Evolutionary conservation across 2,797 vertebrate genomes (phyloP), one percentile per base, ranked within the genome.

Genomic region (Petrocephalus sullivani): DNA sequence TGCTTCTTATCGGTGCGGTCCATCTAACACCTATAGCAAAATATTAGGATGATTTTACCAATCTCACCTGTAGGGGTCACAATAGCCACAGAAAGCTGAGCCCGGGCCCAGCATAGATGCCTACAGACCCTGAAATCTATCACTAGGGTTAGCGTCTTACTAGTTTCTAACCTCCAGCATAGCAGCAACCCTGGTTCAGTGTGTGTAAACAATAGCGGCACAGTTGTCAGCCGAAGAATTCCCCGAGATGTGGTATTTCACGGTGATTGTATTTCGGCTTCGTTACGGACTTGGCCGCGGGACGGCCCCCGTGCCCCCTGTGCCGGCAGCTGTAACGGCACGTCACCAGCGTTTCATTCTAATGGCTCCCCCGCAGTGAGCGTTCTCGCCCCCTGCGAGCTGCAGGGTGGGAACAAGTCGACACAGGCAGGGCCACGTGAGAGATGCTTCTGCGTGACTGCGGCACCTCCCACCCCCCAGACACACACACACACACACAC

Each of bases 331-430:
- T 78, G 71, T 78, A 46, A 9, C 2, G 16, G 71, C 71, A 9
- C 12, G 54, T 56, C 54, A 56, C 54, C 12, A 7, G 4, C 54
- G 8, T 46, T 46, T n/a, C 37, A 41, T 7, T 78, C 33, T 78
- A 78, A 46, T 5, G 71, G 71, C 71, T 1, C 19, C 71, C 71
- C 71, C 92, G 91, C 91, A 92, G 90, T 90, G 89, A 92, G 92
- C 92, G 91, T 92, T 94, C 53, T 92, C 93, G 92, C 90, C 93
- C 93, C 90, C 91, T 92, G 84, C 87, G 90, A 90, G 91, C 91
- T 92, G 90, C 87, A 93, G 92, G 92, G 91, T 90, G 64, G 90
- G 90, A 91, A 93, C 95, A 94, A 95, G 95, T 94, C 91, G 88
- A 93, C 78, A 92, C 95, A 95, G 89, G 95, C 91, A 85, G 56